These are phyloP conservation scores for Caenorhabditis brenneri DNA, from an alignment of 1,140 invertebrate genomes.

Conservation along the genomic window DNA sequence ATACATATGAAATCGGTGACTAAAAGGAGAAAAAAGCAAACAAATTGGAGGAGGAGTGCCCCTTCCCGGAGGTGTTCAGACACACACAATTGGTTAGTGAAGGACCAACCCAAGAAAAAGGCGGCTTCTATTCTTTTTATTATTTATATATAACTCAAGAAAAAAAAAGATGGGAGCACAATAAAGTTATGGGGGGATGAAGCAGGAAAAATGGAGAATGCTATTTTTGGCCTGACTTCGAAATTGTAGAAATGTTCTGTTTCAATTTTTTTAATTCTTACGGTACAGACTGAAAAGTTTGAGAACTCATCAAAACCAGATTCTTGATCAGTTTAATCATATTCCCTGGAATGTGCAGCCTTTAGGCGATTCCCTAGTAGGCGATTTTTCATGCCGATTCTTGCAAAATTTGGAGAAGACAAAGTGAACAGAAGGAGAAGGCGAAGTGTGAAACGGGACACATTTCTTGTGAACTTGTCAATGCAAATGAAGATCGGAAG, in stretches of 20 bases:
- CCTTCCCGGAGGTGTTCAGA: background rate
- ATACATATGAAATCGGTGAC: background rate
- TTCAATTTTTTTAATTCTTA: too few relatives aligned
- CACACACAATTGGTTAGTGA: constrained; percentile 29
- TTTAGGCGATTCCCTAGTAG: too few relatives aligned
- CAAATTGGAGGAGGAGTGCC: background rate
- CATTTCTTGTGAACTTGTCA: constrained; percentile 26
- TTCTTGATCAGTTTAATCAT: too few relatives aligned
- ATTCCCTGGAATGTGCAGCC: too few relatives aligned
- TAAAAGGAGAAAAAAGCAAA: background rate
- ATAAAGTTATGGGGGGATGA: constrained; percentile 4
- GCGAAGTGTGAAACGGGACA: background rate
- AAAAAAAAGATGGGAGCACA: constrained; percentile 1
- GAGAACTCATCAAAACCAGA: too few relatives aligned
- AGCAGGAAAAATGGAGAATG: background rate
- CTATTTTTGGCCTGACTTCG: background rate
- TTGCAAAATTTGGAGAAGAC: background rate
- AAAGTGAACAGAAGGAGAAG: background rate
- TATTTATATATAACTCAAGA: constrained; percentile 38
- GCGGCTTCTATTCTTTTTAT: background rate
- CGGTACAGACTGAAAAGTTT: too few relatives aligned
- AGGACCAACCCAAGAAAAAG: background rate
- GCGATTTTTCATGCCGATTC: too few relatives aligned
- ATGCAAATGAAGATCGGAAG: constrained; percentile 41
- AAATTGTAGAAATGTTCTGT: background rate